Evolutionary conservation across 2,888 invertebrate species (phyloP), one percentile per base, ranked within the genome.

Genomic region (Plebejus argus): DNA sequence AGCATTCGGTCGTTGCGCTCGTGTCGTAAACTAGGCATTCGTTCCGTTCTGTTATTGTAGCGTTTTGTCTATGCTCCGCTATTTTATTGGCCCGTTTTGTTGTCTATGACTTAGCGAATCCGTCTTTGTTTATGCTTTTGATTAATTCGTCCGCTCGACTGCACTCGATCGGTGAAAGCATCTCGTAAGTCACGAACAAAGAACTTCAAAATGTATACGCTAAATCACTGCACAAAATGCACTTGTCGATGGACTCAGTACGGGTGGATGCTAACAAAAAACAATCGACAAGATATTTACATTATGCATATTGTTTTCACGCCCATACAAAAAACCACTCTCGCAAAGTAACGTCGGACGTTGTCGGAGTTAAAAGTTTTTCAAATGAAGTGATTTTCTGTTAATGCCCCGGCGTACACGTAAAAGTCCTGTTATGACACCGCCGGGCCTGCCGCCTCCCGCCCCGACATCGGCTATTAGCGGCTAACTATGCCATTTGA

Each of bases 21-120:
- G 88, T 90, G 92, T 94, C 93, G 93, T 93, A 93, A 93, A 93
- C 92, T 92, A 89, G 90, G 90, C 90, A 93, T 94, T 91, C 91
- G 93, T 93, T 93, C 92, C 90, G 92, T 93, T 92, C 91, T 91
- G 93, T 93, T 93, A 94, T 93, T 93, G 94, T 93, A 93, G 90
- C 93, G 87, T 93, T 94, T 93, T 93, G 93, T 94, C 94, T 93
- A 93, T 92, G 94, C 91, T 91, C 90, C 83, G 85, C 90, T 85
- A 91, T 91, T 94, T 93, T 93, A 94, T 93, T 91, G 91, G 85
- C 85, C 86, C 89, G 86, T 91, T 94, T 89, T 88, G 92, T 93
- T 91, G 90, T 91, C 88, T 89, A 86, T 86, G 85, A 88, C 87
- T 83, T 85, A 83, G 82, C 83, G 85, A 84, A 86, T 87, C 85